Evolutionary conservation across 2,888 invertebrate genomes (phyloP), one percentile per base, ranked within the genome.

Genomic region (Cheilosia vernalis): DNA sequence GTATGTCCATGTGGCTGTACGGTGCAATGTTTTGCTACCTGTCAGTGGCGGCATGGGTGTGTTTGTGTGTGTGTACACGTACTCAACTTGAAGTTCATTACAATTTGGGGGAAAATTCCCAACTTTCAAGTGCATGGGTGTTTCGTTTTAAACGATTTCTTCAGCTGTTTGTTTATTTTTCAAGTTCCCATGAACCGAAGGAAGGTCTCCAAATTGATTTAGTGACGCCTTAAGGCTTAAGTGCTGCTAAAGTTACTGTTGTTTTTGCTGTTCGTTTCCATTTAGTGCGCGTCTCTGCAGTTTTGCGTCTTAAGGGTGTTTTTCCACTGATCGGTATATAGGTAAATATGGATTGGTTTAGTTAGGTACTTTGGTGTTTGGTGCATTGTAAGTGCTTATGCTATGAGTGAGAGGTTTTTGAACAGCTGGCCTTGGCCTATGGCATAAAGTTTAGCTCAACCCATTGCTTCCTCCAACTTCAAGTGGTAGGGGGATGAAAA

Each of bases 1-100:
- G 74, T 76, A 49, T 56, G 74, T 67, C 61, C 30, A 42, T 66
- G 74, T 56, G 61, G 76, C 56, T 69, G 49, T 69, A 56, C 49
- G 21, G 58, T 61, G 37, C 9, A 17, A 17, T 63, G 61, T 42
- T 78, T 55, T 70, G 61, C 33, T 10, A 33, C 33, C 33, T 33
- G 33, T 33, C 33, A 9, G 33, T 33, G 10, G 0, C 10, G 33
- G 2, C 9, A 33, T 10, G 9, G 37, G 30, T 30, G 30, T 30
- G 6, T 30, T 6, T 4, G 42, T n/a, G 6, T 4, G 42, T 44
- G 44, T 27, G n/a, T 19, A 15, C 30, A 30, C 30, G 49, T 10
- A 33, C 6, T 4, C 17, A 4, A 21, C 49, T 49, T 19, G 24
- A 30, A 40, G 33, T 64, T 51, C 33, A 24, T 49, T 37, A 33